These are phyloP conservation scores for Laticauda laticaudata DNA, from an alignment of 2,113 vertebrate species.

Conservation along the genomic window DNA sequence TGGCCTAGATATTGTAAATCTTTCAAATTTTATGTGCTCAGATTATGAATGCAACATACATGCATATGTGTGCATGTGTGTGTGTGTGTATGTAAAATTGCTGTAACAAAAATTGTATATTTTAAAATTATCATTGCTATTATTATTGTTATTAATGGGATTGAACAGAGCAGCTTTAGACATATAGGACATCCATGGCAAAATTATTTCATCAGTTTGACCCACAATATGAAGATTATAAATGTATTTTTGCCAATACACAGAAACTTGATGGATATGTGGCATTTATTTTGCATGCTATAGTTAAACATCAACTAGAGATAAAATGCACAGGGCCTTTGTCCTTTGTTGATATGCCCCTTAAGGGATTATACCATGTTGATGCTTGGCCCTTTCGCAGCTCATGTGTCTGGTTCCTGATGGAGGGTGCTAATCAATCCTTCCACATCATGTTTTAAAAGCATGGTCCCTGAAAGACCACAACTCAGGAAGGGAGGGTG, in stretches of 20 bases:
- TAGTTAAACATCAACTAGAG: background rate
- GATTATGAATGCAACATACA: background rate
- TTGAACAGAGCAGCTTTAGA: background rate
- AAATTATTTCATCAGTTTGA: background rate
- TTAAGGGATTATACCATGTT: background rate
- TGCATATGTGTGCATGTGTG: background rate
- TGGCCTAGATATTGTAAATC: background rate
- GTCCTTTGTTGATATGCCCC: background rate
- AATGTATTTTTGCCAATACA: background rate
- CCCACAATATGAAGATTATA: background rate
- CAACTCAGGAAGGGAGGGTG: slow-evolving; percentile 38
- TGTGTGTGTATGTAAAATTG: background rate
- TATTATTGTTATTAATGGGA: background rate
- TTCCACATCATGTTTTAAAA: slow-evolving; percentile 35
- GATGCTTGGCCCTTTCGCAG: background rate
- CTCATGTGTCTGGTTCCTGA: background rate
- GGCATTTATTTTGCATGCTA: background rate
- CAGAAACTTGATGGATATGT: background rate
- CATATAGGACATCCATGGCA: background rate
- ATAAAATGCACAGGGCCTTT: background rate
- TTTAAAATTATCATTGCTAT: background rate
- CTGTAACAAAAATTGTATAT: background rate
- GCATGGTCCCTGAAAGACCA: background rate
- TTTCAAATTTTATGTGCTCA: background rate
- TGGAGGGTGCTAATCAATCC: background rate